Base-by-base conservation (phyloP, 1,140 invertebrate species). In the Octopus sinensis region DNA sequence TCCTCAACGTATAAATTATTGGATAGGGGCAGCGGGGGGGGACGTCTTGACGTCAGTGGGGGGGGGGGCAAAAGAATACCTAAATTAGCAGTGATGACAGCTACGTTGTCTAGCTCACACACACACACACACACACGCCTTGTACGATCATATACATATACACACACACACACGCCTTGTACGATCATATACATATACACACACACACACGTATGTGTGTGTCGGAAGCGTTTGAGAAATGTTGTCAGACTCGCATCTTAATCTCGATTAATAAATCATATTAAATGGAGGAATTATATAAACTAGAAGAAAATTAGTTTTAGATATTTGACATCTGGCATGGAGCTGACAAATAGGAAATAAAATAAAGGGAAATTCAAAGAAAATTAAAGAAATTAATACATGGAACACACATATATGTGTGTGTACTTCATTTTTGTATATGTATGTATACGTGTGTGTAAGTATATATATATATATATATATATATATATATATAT, bases 391-490 rank as follows among this genome's bases (percentile, higher is more conserved):
- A 10, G 1, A 3, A 10, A 62, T 62, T 17, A 10, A 62, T 62
- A 62, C 56, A 10, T 62, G 56, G 9, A 62, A 62, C 17, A 62
- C 17, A 62, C 17, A 79, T 53, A 54, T 79, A 53, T 79, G 23
- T 53, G 0, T 79, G 5, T 51, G 52, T n/a, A 53, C 23, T 9
- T 79, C 10, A 10, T 13, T 52, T 10, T 76, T 10, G 23, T 76
- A 52, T 76, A 53, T 79, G 23, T 79, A 53, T 5, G 4, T 76
- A 52, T 76, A 23, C 23, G 75, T 76, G 75, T 76, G 75, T 76
- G 75, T 76, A 23, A 4, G 75, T 76, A 4, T 76, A 1, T 76
- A 4, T 76, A 4, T 76, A 4, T 76, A 4, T 30, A 23, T 76
- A 23, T 76, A 23, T 76, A 23, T 76, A 23, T 76, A 23, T 76